phyloP scores from a whole-genome alignment of 2,113 vertebrate species.

The Tonatia bakeri region DNA sequence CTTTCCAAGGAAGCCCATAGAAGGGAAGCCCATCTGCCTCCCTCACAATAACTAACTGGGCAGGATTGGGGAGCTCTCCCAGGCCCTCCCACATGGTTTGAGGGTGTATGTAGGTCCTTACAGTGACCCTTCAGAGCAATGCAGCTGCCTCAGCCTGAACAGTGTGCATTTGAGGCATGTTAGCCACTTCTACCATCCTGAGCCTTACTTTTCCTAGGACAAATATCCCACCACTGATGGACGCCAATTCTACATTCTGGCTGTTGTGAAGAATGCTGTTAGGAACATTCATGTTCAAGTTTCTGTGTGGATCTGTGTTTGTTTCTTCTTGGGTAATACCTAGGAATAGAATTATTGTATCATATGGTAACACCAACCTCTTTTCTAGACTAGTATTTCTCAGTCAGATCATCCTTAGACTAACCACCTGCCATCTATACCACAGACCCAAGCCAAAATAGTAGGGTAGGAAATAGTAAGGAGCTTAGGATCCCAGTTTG shows the following conservation, averaged over 20 bases:
- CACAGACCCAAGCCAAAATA: background rate
- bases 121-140: background rate
- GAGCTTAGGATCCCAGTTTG: background rate
- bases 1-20: background rate
- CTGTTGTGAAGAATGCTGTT: background rate
- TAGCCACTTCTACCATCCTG: fast-evolving
- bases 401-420: background rate
- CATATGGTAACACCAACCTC: background rate
- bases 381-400: background rate
- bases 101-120: fast-evolving
- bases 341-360: background rate
- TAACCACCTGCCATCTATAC: background rate
- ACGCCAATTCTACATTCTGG: background rate
- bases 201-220: background rate
- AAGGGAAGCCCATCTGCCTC: background rate
- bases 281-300: background rate
- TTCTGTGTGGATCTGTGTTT: background rate
- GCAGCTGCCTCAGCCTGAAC: background rate
- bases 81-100: background rate
- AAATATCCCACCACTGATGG: background rate
- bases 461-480: background rate
- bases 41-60: background rate
- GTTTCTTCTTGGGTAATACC: background rate
- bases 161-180: background rate
- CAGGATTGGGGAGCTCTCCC: background rate